Evolutionary conservation across 2,113 vertebrate genomes (phyloP), one percentile per base, ranked within the genome.

Genomic region (Dromaius novaehollandiae): DNA sequence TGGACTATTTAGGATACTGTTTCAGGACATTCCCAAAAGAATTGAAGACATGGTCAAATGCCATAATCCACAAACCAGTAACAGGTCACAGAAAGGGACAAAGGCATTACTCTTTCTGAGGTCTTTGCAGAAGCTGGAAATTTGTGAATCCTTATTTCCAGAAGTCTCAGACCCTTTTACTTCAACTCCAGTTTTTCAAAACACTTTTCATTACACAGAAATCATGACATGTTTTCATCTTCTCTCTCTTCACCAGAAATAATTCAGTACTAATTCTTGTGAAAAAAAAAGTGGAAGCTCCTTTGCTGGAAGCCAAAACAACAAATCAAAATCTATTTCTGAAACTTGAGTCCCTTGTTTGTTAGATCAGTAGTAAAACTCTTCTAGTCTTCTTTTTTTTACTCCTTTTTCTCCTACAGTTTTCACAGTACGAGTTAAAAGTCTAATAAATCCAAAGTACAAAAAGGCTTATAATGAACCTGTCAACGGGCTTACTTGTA

Each of bases 401-500:
- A 60, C 76, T 84, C 7, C 2, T n/a, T 60, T 89, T 92, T 74
- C 68, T 91, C 65, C 63, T 76, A 40, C 60, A 90, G 91, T 90
- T 96, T 94, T 94, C 73, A 89, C 76, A 95, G 78, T 80, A 73
- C 79, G 74, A 76, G 63, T 93, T 93, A 88, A 92, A 96, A 60
- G 46, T 92, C 94, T 96, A 95, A 97, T 96, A 96, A 96, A 96
- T 94, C 81, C 48, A 50, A 91, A 73, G 55, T 66, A 94, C 71
- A 94, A 91, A 97, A 89, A 92, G 25, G 7, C 61, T 91, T 97
- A 91, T 93, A 95, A 94, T 95, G 84, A 95, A 94, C 78, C 82
- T 96, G 94, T 95, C 94, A 96, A 50, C 71, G 34, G 46, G 28
- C 86, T 95, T 94, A 73, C 88, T 94, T 91, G 81, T 63, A 95